Base-by-base conservation (phyloP, 2,888 invertebrate genomes). In the Tortrix viridana region DNA sequence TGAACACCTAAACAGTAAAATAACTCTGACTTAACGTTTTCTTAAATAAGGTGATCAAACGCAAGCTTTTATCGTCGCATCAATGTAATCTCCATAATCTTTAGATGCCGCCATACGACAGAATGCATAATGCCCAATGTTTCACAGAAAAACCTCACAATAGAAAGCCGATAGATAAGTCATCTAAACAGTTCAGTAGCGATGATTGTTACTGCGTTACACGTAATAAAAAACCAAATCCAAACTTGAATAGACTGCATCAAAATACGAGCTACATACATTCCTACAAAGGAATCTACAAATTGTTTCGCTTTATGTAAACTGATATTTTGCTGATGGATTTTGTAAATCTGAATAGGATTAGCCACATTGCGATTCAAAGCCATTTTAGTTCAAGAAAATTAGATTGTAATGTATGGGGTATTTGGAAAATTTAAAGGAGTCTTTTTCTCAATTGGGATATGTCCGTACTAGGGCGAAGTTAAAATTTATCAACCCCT, bases 181-280 rank as follows among this genome's bases (percentile, higher is more conserved):
- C 38, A 63, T 63, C 62, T 47, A 7, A 38, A 50, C 41, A 47
- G 52, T 62, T 57, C 63, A 58, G 63, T 53, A 58, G 57, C 63
- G 16, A 37, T 14, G 19, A 20, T 16, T 41, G 47, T 32, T 37
- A 41, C 41, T 57, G 46, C 26, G 26, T 26, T 32, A 32, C 32
- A 12, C 9, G 32, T 32, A 53, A 53, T 58, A 57, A 57, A 58
- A 48, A 48, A 58, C 12, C 23, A 43, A 48, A 58, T 63, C 53
- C 57, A 26, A 58, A 43, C 22, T 52, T 52, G 41, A 63, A 53
- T 32, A 63, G 62, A 57, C 52, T 57, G 47, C 26, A 58, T 52
- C 58, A 58, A 63, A 63, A 43, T 63, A 58, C 32, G 22, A 47
- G 38, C 20, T 19, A 14, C 41, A 52, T 43, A 19, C 9, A 26